Evolutionary conservation across 1,140 invertebrate species (phyloP).

Genomic region (Oncopodura yosiiana): DNA sequence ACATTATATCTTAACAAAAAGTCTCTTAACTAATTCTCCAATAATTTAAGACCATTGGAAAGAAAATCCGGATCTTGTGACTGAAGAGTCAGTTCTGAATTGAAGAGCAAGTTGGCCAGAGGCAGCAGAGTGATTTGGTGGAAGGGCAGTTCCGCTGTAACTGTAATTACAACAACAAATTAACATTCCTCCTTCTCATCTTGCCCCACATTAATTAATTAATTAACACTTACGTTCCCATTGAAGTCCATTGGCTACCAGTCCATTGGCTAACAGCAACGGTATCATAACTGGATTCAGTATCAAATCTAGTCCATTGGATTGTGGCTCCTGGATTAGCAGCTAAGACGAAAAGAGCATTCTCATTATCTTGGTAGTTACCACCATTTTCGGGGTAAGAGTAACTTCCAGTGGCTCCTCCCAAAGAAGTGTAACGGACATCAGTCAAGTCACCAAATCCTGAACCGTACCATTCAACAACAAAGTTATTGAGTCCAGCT

Average conservation of each 20-base stretch:
- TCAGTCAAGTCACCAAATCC: background rate
- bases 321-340: background rate
- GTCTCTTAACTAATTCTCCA: no score
- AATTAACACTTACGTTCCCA: background rate
- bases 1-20: no score
- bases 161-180: background rate
- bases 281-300: background rate
- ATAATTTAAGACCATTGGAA: background rate
- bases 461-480: constrained; percentile 4
- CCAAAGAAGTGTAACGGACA: background rate
- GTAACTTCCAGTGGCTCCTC: background rate
- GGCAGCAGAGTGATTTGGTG: background rate
- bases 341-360: background rate
- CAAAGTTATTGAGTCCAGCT: background rate
- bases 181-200: no score
- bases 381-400: background rate
- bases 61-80: background rate
- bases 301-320: background rate
- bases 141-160: background rate
- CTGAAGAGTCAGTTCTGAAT: background rate
- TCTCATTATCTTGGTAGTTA: background rate
- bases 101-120: background rate
- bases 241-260: background rate
- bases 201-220: background rate
- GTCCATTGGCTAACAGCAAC: background rate